Evolutionary conservation across 2,888 invertebrate species (phyloP).

Genomic region (Branchipolynoe longqiensis): DNA sequence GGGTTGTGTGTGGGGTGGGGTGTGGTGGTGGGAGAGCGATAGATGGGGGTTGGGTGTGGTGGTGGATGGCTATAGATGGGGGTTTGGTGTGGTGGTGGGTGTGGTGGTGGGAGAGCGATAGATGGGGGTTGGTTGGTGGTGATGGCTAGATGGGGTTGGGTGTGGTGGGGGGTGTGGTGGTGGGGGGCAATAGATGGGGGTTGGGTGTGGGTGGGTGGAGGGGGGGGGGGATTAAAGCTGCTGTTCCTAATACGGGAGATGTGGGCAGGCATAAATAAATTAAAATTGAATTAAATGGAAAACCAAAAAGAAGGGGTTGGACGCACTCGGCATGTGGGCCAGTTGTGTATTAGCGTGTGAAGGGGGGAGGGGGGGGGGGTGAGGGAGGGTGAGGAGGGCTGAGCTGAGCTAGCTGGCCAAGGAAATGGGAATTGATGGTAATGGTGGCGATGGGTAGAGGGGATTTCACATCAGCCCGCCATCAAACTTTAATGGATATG

Average conservation of each 20-base stretch:
- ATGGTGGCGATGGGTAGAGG: slow-evolving; percentile 52
- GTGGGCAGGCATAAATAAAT: slow-evolving; percentile 50
- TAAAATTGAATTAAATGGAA: slow-evolving; percentile 49
- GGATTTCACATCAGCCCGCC: slow-evolving; percentile 41
- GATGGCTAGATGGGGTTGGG: too few relatives aligned
- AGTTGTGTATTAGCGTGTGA: slow-evolving; percentile 18
- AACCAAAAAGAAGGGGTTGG: slow-evolving; percentile 14
- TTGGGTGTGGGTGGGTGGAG: too few relatives aligned
- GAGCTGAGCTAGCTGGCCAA: slow-evolving; percentile 47
- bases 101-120: too few relatives aligned
- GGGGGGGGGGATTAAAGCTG: slow-evolving; percentile 42
- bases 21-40: too few relatives aligned
- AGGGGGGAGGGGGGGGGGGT: slow-evolving; percentile 28
- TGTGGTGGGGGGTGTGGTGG: too few relatives aligned
- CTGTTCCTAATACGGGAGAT: slow-evolving; percentile 38
- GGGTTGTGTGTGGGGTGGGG: too few relatives aligned
- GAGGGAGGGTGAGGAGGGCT: too few relatives aligned
- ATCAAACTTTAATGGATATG: slow-evolving; percentile 55
- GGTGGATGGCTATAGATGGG: too few relatives aligned
- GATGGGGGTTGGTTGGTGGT: too few relatives aligned
- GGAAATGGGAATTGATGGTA: slow-evolving; percentile 51
- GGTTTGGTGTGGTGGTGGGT: too few relatives aligned
- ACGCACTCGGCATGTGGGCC: not conserved
- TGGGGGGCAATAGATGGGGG: too few relatives aligned
- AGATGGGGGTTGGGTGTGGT: too few relatives aligned